Evolutionary conservation across 2,797 vertebrate genomes (phyloP).

Genomic region (Oreochromis mossambicus): DNA sequence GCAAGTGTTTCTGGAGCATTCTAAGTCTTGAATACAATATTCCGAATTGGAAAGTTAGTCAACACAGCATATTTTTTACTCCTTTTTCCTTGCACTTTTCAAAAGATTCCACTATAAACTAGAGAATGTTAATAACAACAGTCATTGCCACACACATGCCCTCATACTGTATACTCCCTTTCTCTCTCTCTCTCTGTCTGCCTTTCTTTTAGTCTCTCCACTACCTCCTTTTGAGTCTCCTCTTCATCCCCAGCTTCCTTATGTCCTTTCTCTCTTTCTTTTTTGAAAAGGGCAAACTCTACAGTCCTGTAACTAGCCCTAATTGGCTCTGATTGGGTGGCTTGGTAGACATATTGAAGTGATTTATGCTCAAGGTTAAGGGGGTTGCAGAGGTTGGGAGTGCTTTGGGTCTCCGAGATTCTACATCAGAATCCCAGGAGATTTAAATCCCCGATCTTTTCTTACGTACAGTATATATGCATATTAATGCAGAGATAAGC

Average conservation of each 20-base stretch:
- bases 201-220: not conserved
- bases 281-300: slow-evolving; percentile 35
- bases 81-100: not conserved
- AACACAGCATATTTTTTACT: not conserved
- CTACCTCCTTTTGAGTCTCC: not conserved
- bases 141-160: not conserved
- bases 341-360: slow-evolving; percentile 68
- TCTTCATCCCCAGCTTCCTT: not conserved
- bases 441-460: slow-evolving; percentile 18
- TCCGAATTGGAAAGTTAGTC: not conserved
- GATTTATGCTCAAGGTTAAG: slow-evolving; percentile 63
- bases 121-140: not conserved
- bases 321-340: slow-evolving; percentile 63
- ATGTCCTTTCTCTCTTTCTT: not conserved
- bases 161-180: not conserved
- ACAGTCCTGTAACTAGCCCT: slow-evolving; percentile 41
- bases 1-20: not conserved
- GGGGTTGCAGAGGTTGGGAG: slow-evolving; percentile 30
- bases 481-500: slow-evolving; percentile 14
- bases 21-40: not conserved
- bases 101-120: not conserved
- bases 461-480: slow-evolving; percentile 7
- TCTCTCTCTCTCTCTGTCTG: not conserved
- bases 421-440: slow-evolving; percentile 27
- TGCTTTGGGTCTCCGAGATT: slow-evolving; percentile 4